phyloP scores from a whole-genome alignment of 2,888 invertebrate genomes.

The Volucella inanis region DNA sequence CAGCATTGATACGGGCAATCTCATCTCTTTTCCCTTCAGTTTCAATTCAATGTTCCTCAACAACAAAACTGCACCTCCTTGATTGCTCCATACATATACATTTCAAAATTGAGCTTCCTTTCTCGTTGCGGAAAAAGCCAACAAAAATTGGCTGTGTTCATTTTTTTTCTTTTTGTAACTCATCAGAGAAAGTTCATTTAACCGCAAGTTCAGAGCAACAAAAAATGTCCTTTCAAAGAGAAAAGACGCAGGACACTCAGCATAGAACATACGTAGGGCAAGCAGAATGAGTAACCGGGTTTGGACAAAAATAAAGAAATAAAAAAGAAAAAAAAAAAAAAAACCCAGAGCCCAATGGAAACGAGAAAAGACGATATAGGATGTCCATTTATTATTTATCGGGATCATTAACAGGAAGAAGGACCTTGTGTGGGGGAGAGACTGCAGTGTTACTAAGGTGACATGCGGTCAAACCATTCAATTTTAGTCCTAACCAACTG shows the following conservation, averaged over 20 bases:
- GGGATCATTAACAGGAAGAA: slow-evolving; percentile 67
- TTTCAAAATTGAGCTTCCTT: not conserved
- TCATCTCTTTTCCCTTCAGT: too few relatives aligned
- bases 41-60: too few relatives aligned
- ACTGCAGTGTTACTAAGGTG: slow-evolving; percentile 44
- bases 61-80: not conserved
- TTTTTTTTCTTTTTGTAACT: not conserved
- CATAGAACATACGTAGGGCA: slow-evolving; percentile 14
- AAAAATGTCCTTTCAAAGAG: not conserved
- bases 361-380: slow-evolving; percentile 37
- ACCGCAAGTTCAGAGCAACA: slow-evolving; percentile 8
- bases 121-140: not conserved
- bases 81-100: slow-evolving; percentile 17
- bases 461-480: slow-evolving; percentile 57
- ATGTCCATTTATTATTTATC: slow-evolving; percentile 69
- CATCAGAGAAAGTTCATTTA: slow-evolving; percentile 35
- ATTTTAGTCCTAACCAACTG: slow-evolving; percentile 44
- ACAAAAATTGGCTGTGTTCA: not conserved
- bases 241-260: not conserved
- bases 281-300: slow-evolving; percentile 35
- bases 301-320: too few relatives aligned
- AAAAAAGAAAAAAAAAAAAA: slow-evolving; percentile 3
- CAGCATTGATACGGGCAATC: too few relatives aligned
- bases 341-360: slow-evolving; percentile 2
- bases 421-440: slow-evolving; percentile 54